A percentile compares a stretch with the other conserved stretches of the same genome.
phyloP scores from a whole-genome alignment of 2,797 vertebrate species.

The Tympanoctomys barrerae region DNA sequence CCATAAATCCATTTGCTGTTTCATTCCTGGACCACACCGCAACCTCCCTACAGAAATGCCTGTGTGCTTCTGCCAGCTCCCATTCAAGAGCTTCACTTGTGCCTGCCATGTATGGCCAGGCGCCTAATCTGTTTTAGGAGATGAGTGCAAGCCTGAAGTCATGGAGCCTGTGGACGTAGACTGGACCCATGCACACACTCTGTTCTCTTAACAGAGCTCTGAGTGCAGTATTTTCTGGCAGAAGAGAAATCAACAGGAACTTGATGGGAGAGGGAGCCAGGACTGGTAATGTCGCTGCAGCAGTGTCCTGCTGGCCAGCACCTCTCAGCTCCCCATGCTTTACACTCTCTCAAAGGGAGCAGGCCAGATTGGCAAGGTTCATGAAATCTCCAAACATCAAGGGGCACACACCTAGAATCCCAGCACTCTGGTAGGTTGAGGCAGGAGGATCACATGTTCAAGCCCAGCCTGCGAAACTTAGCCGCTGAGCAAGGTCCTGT shows the following conservation, averaged over 20 bases:
- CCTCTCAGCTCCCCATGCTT: too few relatives aligned
- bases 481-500: neutral
- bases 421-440: neutral
- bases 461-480: neutral
- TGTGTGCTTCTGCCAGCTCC: too few relatives aligned
- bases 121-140: neutral
- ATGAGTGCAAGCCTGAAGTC: neutral
- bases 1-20: neutral
- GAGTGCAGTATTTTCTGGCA: neutral
- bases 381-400: too few relatives aligned
- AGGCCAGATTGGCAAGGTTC: neutral
- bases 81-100: fast-evolving
- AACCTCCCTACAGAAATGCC: neutral
- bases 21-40: neutral
- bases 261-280: neutral
- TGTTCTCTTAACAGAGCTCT: neutral
- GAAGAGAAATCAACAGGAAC: neutral
- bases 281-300: neutral
- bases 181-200: neutral
- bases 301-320: too few relatives aligned
- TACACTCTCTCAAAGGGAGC: neutral
- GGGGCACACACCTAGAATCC: neutral
- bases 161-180: neutral
- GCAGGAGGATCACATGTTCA: neutral
- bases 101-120: neutral